Evolutionary conservation across 2,888 invertebrate genomes (phyloP), one percentile per base, ranked within the genome.

Genomic region (Rutpela maculata): DNA sequence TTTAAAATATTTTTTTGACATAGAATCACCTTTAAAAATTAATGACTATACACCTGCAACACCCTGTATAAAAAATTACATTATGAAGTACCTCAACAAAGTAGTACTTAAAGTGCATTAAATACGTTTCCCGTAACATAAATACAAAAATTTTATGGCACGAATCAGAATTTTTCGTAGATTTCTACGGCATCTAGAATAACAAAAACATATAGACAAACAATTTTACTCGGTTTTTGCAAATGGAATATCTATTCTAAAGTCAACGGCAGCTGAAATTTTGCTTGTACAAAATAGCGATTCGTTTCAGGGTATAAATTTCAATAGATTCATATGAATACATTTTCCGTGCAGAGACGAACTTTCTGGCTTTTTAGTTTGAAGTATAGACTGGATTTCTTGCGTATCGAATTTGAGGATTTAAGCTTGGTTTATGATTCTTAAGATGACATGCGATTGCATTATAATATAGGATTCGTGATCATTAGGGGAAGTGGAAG

Each of bases 251-350:
- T 18, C 19, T 18, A 17, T 43, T 65, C 43, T 43, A 65, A 65
- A 65, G 65, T 43, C 22, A 38, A 38, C 38, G 43, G 65, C 65
- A 65, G 65, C 65, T 65, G 65, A 65, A 17, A 43, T 43, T 18
- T 18, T 43, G 7, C 43, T 43, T 19, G 22, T 15, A 43, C 18
- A 43, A n/a, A 70, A 26, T 19, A 38, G n/a, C 12, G 22, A 70
- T 70, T 70, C 60, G 70, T 62, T 60, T 60, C 70, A 60, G 60
- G 62, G 35, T 19, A 43, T 70, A 60, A 70, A 62, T 70, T 70
- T 70, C 60, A 70, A 70, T 43, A 26, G 70, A 18, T 26, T 35
- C 17, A n/a, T 67, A 22, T 22, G 56, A 56, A 69, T 56, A 38
- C 55, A 11, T 69, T 31, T 57, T 59, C 43, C 43, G 10, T 43